A percentile compares a stretch with the other conserved stretches of the same genome.
These are phyloP conservation scores for Rhyacichthys aspro DNA, from an alignment of 2,797 vertebrate species.

Conservation along the genomic window DNA sequence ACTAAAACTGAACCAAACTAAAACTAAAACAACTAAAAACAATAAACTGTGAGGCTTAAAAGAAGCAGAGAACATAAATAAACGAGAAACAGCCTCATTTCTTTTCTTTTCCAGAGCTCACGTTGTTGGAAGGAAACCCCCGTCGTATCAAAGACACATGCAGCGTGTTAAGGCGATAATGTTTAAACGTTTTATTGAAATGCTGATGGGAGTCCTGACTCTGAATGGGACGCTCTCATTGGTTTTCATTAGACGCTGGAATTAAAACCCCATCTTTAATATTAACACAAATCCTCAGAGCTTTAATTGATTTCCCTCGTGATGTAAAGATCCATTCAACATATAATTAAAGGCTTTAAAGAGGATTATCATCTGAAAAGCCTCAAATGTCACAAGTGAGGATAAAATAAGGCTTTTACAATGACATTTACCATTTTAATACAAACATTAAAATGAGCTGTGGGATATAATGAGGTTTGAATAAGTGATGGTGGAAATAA, in stretches of 20 bases:
- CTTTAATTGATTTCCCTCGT: constrained; percentile 63
- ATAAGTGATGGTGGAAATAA: too few species aligned
- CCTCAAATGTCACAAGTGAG: constrained; percentile 32
- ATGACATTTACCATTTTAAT: background rate
- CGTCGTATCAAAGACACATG: constrained; percentile 9
- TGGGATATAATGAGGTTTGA: too few species aligned
- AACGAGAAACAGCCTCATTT: too few species aligned
- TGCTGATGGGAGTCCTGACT: constrained; percentile 57
- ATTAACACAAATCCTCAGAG: constrained; percentile 61
- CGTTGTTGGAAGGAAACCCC: constrained; percentile 13
- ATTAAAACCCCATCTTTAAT: constrained; percentile 67
- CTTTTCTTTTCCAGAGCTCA: too few species aligned
- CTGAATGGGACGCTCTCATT: constrained; percentile 62
- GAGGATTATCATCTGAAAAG: constrained; percentile 56
- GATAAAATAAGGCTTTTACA: constrained; percentile 36
- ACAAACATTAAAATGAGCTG: too few species aligned
- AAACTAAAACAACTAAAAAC: too few species aligned
- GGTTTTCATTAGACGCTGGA: constrained; percentile 57
- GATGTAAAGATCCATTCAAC: constrained; percentile 53
- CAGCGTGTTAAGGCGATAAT: constrained; percentile 35
- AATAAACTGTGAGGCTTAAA: too few species aligned
- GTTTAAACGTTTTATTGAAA: constrained; percentile 48
- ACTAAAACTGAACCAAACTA: too few species aligned
- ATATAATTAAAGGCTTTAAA: constrained; percentile 61
- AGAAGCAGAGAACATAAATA: too few species aligned